Conservation (phyloP, 2,888 invertebrate genomes). For the Athalia cordata region DNA sequence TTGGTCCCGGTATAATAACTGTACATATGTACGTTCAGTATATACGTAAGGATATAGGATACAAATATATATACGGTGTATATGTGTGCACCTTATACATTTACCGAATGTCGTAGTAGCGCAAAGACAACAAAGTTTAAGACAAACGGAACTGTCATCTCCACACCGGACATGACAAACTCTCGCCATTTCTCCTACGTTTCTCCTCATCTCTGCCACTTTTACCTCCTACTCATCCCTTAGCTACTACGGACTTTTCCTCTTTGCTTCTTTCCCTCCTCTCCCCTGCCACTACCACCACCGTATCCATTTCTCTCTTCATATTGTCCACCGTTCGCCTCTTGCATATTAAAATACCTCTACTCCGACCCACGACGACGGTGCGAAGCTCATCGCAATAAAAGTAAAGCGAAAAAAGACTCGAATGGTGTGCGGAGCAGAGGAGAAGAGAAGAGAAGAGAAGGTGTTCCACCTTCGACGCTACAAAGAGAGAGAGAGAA, state of each 20-base stretch:
- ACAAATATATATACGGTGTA: no score
- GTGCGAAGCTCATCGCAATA: constrained; percentile 49
- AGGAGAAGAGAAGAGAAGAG: not conserved
- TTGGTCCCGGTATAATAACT: not conserved
- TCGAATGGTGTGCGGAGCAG: constrained; percentile 35
- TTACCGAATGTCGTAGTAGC: not conserved
- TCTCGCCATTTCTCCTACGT: constrained; percentile 57
- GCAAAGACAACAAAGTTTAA: constrained; percentile 64
- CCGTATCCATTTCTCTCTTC: constrained; percentile 48
- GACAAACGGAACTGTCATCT: constrained; percentile 68
- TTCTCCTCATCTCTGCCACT: constrained; percentile 9
- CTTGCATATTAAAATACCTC: constrained; percentile 58
- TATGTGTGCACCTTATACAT: no score
- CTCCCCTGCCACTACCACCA: constrained; percentile 2
- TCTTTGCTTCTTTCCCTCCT: constrained; percentile 36
- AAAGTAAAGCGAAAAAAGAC: constrained; percentile 52
- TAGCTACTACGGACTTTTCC: not conserved
- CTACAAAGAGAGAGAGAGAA: not conserved
- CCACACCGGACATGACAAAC: constrained; percentile 69
- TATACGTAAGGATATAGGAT: constrained; percentile 4
- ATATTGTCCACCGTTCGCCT: constrained; percentile 55
- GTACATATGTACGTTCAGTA: constrained; percentile 45
- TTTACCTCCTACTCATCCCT: not conserved
- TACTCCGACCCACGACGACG: constrained; percentile 30
- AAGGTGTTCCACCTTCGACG: not conserved